Conservation (phyloP, 1,140 invertebrate species). For the Pomacea maculata region DNA sequence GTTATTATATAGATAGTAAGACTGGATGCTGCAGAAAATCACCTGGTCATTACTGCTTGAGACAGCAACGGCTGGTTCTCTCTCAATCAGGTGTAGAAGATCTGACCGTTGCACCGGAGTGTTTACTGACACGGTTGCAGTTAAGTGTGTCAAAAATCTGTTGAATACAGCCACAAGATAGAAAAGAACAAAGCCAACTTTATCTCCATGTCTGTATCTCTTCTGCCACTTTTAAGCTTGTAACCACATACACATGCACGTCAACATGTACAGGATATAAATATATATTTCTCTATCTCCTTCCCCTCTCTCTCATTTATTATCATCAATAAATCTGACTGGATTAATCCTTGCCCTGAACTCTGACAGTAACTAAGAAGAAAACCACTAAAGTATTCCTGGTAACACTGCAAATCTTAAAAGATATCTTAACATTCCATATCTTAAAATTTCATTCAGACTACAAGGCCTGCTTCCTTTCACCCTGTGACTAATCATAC, state of each 20-base stretch:
- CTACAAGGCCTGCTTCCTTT: not conserved
- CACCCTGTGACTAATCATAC: not conserved
- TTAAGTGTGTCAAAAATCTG: conserved; percentile 15
- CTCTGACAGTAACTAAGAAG: too few species aligned
- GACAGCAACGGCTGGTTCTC: conserved; percentile 12
- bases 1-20: too few species aligned
- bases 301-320: not conserved
- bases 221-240: not conserved
- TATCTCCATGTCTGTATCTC: too few species aligned
- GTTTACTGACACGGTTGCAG: not conserved
- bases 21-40: not conserved
- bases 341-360: not conserved
- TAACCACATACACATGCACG: not conserved
- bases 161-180: not conserved
- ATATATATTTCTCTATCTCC: not conserved
- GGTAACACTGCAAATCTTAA: not conserved
- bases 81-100: conserved; percentile 11
- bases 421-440: not conserved
- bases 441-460: not conserved
- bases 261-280: not conserved
- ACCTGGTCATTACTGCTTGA: conserved; percentile 14
- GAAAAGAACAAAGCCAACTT: not conserved
- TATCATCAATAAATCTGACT: not conserved
- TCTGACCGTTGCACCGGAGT: conserved; percentile 2
- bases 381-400: too few species aligned